Base-by-base conservation (phyloP, 2,888 invertebrate species). In the Allacma fusca region DNA sequence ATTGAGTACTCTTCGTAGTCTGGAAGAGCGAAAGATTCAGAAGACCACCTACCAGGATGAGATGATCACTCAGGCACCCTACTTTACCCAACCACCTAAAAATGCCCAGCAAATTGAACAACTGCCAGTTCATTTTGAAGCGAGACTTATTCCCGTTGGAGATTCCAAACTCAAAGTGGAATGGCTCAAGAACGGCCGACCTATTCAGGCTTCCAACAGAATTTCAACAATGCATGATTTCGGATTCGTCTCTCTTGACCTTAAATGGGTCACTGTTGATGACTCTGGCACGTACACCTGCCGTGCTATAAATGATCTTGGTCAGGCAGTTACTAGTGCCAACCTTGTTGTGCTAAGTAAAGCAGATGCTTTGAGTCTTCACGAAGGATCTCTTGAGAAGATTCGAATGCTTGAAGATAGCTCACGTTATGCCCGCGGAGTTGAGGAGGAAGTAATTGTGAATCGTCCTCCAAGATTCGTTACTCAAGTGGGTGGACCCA, bases 201-300 rank as follows among this genome's bases (percentile, higher is more conserved):
- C 95, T 34, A 93, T 97, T 84, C 91, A 94, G 90, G 95, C 95
- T 78, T 94, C 95, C n/a, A 95, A 95, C 86, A 93, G 95, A 79
- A 90, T 94, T 40, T 94, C 94, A 64, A 96, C 97, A 13, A 95
- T 97, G 93, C 96, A 98, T 86, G 98, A 99, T 87, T 98, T 98
- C 86, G 98, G 98, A 70, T 77, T 97, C 86, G 98, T 98, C 29
- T 96, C 97, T 57, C 89, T 96, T 23, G 96, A 96, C 85, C 94
- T 96, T 93, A 95, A 95, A 86, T 95, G 95, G 85, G 95, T 95
- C 0, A 94, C 94, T 86, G 96, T 97, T 26, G 96, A 96, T 87
- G 98, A 98, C 88, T 95, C 96, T 1, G 98, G 98, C 67, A 95
- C 96, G 57, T 98, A 98, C 87, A 97, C 97, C 1, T 96, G 97